Percentiles rank a stretch among this genome's conserved stretches.
phyloP scores from a whole-genome alignment of 2,888 invertebrate genomes.

The Ochropacha duplaris region DNA sequence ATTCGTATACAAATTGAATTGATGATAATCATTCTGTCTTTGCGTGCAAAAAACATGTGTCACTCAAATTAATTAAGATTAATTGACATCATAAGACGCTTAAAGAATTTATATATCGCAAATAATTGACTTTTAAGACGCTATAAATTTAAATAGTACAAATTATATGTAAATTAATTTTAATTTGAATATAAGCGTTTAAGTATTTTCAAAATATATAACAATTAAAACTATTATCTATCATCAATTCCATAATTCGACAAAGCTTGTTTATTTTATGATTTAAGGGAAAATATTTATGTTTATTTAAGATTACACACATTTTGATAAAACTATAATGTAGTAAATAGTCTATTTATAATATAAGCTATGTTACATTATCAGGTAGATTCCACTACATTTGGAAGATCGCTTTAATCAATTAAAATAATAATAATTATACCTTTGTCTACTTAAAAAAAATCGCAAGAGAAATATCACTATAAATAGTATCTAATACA shows the following conservation, averaged over 20 bases:
- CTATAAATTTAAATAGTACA: slow-evolving; percentile 21
- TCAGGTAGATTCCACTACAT: slow-evolving; percentile 46
- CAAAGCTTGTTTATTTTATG: neutral
- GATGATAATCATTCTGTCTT: neutral
- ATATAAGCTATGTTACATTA: slow-evolving; percentile 24
- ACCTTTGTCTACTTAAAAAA: slow-evolving; percentile 16
- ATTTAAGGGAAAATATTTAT: neutral
- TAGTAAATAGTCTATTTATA: neutral
- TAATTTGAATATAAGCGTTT: neutral
- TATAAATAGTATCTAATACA: slow-evolving; percentile 26
- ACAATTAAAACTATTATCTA: neutral
- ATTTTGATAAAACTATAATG: neutral
- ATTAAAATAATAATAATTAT: no score
- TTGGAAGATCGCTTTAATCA: slow-evolving; percentile 41
- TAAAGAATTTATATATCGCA: slow-evolving; percentile 6
- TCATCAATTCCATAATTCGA: neutral
- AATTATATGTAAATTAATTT: neutral
- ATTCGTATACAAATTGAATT: neutral
- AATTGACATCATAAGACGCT: slow-evolving; percentile 8
- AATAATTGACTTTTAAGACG: slow-evolving; percentile 28
- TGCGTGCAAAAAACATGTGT: neutral
- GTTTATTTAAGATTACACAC: neutral
- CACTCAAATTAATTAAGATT: neutral
- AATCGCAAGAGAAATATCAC: slow-evolving; percentile 8
- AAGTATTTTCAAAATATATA: neutral